These are phyloP conservation scores for Agrochola circellaris DNA, from an alignment of 2,888 invertebrate genomes.

Conservation along the genomic window DNA sequence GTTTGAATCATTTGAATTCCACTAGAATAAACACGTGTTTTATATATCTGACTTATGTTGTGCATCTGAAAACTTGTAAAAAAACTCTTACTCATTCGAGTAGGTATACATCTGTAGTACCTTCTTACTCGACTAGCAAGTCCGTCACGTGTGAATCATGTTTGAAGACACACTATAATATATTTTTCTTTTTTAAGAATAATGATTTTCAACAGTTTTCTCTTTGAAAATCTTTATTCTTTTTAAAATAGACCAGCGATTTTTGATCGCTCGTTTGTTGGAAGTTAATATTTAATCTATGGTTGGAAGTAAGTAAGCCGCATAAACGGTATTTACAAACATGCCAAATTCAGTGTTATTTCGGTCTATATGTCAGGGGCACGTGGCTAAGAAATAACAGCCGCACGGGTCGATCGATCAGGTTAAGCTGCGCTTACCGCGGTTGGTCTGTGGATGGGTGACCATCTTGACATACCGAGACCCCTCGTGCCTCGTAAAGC, in stretches of 20 bases:
- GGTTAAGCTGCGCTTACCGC: too few species aligned
- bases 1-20: not conserved
- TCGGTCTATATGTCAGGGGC: too few species aligned
- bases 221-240: not conserved
- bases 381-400: too few species aligned
- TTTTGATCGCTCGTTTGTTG: conserved; percentile 8
- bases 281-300: conserved; percentile 10
- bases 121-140: conserved; percentile 3
- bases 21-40: not conserved
- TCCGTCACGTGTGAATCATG: conserved; percentile 23
- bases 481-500: too few species aligned
- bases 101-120: not conserved
- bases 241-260: not conserved
- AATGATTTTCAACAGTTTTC: too few species aligned
- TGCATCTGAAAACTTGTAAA: not conserved
- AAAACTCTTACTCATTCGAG: not conserved
- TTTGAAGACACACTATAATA: not conserved
- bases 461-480: too few species aligned
- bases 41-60: not conserved
- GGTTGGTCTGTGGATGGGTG: too few species aligned
- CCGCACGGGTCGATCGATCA: too few species aligned
- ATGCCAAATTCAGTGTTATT: not conserved
- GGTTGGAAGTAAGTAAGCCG: not conserved
- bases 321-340: not conserved
- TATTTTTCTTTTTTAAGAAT: too few species aligned